Percentiles rank a stretch among this genome's conserved stretches.
These are phyloP conservation scores for Philypnodon macrostomus DNA, from an alignment of 2,797 vertebrate species.

Conservation along the genomic window DNA sequence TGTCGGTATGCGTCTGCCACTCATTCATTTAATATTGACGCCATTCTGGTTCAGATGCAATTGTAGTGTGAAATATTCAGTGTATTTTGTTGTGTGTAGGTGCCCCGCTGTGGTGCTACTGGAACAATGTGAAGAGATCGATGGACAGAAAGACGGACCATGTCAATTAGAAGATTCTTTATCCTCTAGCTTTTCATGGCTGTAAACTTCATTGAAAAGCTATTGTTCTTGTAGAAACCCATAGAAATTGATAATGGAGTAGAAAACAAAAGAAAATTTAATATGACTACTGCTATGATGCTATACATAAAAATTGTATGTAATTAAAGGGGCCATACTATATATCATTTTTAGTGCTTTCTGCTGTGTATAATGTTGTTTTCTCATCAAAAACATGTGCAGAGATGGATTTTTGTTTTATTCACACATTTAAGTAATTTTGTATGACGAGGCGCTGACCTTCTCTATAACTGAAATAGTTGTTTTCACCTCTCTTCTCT, in stretches of 20 bases:
- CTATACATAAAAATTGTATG: too few species aligned
- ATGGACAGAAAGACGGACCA: constrained; percentile 2
- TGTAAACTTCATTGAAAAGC: constrained; percentile 4
- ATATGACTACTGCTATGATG: too few species aligned
- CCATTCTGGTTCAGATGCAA: neutral
- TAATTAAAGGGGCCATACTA: too few species aligned
- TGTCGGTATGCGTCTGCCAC: neutral
- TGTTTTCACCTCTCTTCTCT: too few species aligned
- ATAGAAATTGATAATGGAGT: neutral
- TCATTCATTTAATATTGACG: constrained; percentile 8
- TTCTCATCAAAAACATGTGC: too few species aligned
- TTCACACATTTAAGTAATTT: too few species aligned
- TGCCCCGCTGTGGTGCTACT: neutral
- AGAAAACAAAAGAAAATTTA: neutral
- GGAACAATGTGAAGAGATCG: neutral
- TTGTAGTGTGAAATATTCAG: constrained; percentile 5
- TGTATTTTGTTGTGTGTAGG: neutral
- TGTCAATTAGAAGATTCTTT: constrained; percentile 8
- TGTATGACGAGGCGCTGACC: too few species aligned
- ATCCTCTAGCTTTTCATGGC: constrained; percentile 7
- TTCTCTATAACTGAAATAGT: too few species aligned
- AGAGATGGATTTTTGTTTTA: too few species aligned
- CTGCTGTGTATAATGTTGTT: too few species aligned
- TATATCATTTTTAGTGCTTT: too few species aligned
- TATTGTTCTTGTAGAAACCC: neutral